Base-by-base conservation (phyloP, 2,113 vertebrate species). In the Alethe castanea region DNA sequence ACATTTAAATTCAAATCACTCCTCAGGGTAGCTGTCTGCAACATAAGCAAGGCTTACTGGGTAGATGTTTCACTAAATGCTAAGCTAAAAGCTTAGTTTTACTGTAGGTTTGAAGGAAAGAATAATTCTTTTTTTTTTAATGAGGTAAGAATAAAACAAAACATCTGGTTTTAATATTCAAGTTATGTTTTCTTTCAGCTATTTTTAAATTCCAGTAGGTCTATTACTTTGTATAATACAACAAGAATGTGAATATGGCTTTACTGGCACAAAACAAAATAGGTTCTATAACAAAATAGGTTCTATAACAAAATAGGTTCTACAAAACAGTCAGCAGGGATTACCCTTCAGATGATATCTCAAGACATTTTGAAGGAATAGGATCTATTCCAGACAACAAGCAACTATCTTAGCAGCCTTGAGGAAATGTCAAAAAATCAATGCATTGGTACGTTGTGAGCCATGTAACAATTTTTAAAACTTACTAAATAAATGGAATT, bases 1-100 rank as follows among this genome's bases (percentile, higher is more conserved):
- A 91, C 98, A 98, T 98, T 98, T 98, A 98, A 98, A 98, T 98
- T 98, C 98, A 97, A 98, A 98, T 98, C 98, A 98, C 98, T 98
- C 98, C 98, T 98, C 97, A 92, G 98, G 97, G 98, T 98, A 97
- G 98, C 97, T 98, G 97, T 97, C 97, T 98, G 97, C 98, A 98
- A 94, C 97, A 98, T 98, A 98, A 98, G 98, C 98, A 98, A 98
- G 97, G 97, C 98, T 98, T 98, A 98, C 97, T 97, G 97, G 90
- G 94, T 98, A 97, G 97, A 94, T 92, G 73, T 97, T 98, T 94
- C 95, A 96, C 94, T 98, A 97, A 98, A 97, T 76, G 96, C 95
- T 97, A 94, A 96, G 96, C 97, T 97, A 96, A 98, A 97, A 97
- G 83, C 97, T 97, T 91, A 95, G 91, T 94, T 97, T 97, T 97